phyloP scores from a whole-genome alignment of 1,140 invertebrate genomes.

The Pantala flavescens region DNA sequence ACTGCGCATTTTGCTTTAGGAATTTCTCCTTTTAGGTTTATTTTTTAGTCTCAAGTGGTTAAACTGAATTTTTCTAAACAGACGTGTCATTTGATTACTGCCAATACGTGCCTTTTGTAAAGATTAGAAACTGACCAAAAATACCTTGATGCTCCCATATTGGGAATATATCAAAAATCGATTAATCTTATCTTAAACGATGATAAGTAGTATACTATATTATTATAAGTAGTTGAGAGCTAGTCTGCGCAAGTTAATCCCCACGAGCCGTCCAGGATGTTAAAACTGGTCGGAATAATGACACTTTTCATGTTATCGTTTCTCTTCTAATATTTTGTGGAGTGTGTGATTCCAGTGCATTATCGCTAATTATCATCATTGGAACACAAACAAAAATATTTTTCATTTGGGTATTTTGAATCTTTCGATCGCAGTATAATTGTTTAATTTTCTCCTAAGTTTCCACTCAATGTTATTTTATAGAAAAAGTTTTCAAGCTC shows the following conservation, averaged over 20 bases:
- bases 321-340: no score
- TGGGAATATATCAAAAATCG: neutral
- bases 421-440: neutral
- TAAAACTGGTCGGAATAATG: neutral
- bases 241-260: neutral
- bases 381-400: no score
- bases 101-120: constrained; percentile 6
- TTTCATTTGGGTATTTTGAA: neutral
- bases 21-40: neutral
- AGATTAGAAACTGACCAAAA: constrained; percentile 7
- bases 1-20: neutral
- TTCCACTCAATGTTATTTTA: neutral
- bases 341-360: no score
- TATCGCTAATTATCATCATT: no score
- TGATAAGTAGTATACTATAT: constrained; percentile 10
- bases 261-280: neutral
- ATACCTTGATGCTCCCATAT: neutral
- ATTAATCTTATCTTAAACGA: constrained; percentile 3
- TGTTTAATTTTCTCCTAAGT: neutral
- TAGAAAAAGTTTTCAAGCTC: neutral
- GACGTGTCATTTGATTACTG: neutral
- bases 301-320: no score
- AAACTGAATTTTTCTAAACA: neutral
- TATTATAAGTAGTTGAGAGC: neutral
- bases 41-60: constrained; percentile 2